Conservation (phyloP, 1,140 invertebrate species). For the Lepidostoma basale region DNA sequence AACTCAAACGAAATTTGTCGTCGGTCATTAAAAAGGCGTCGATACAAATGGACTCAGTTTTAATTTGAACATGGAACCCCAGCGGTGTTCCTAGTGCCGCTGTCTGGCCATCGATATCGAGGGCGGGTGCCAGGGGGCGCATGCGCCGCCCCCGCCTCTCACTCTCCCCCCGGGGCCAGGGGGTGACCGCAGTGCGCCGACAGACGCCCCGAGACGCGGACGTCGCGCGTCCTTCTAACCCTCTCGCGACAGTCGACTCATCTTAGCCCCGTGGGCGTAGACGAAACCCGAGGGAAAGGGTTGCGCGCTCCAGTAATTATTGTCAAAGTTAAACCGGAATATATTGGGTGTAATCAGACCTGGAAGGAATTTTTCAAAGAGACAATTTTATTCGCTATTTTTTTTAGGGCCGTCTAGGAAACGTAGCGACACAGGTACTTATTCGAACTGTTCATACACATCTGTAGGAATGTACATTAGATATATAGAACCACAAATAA, state of each 20-base stretch:
- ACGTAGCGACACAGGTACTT: too few relatives aligned
- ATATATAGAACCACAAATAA: too few relatives aligned
- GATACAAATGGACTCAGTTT: too few relatives aligned
- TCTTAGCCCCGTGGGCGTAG: conserved; percentile 17
- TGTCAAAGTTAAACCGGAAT: conserved; percentile 2
- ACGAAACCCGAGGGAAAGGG: conserved; percentile 10
- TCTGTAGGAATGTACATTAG: not conserved
- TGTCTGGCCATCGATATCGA: conserved; percentile 26
- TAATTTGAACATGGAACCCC: too few relatives aligned
- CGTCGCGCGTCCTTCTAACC: not conserved
- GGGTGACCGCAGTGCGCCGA: conserved; percentile 31
- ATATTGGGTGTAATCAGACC: not conserved
- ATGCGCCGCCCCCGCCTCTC: not conserved
- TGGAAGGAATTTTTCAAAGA: too few relatives aligned
- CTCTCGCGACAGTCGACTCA: not conserved
- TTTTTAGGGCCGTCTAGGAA: too few relatives aligned
- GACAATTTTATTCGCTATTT: too few relatives aligned
- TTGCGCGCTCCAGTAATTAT: conserved; percentile 11
- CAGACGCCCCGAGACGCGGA: not conserved
- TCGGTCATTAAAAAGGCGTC: too few relatives aligned
- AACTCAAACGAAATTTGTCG: too few relatives aligned
- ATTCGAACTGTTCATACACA: not conserved
- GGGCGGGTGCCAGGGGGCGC: not conserved
- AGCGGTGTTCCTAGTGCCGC: not conserved
- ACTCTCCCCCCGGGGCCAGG: not conserved